Base-by-base conservation (phyloP, 2,113 vertebrate species). In the Sebastes schlegelii region DNA sequence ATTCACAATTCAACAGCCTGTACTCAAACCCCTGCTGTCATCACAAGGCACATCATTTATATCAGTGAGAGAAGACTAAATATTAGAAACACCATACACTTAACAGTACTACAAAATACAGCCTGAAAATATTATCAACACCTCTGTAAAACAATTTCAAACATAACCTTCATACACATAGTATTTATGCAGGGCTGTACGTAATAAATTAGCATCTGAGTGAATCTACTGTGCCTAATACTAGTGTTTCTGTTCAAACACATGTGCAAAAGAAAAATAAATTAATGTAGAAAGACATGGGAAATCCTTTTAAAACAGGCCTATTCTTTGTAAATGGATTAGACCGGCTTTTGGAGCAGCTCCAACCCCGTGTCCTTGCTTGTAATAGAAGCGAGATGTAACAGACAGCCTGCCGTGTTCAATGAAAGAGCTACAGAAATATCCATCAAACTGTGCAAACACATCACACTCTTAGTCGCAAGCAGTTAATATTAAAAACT, bases 291-390 rank as follows among this genome's bases (percentile, higher is more conserved):
- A 57, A 58, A 78, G 34, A 78, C 52, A 46, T 0, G 23, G 58
- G 61, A 17, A 70, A 81, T 68, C 64, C 67, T 64, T 77, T 87
- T 82, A 68, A 79, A 85, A 73, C 58, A 52, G 63, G 51, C 75
- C 70, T 46, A 17, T 61, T 68, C 75, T 69, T 48, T 63, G 40
- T 73, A 79, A 84, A 74, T 60, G 65, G 83, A 84, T 88, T 77
- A 77, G 45, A 65, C 51, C 11, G 12, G 8, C 8, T 65, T 51
- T 77, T 84, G 75, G 58, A 61, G 42, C 42, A 6, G 40, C 8
- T 90, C 81, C 79, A 81, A 72, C 52, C 8, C 74, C 16, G n/a
- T 42, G 52, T 65, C 78, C 63, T 49, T 69, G 73, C 51, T 60
- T 45, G 65, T 66, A 82, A 86, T 64, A 77, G 61, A 81, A 61